Percentiles rank a stretch among this genome's conserved stretches.
phyloP scores from a whole-genome alignment of 2,797 vertebrate species.

The Poeciliopsis infans region DNA sequence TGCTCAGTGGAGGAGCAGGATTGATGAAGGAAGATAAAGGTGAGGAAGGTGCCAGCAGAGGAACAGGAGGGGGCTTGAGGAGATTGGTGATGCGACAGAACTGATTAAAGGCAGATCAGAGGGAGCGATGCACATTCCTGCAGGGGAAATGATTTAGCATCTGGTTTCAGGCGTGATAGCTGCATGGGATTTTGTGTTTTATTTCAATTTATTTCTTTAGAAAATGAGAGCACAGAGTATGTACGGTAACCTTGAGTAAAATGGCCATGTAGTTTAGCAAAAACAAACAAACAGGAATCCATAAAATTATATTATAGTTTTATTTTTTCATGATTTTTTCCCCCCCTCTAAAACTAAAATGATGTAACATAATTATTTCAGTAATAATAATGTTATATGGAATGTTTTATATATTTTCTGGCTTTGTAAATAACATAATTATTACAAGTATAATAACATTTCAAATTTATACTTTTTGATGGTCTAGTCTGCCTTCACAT shows the following conservation, averaged over 20 bases:
- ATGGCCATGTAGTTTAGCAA: background rate
- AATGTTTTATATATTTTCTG: background rate
- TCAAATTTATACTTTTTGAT: background rate
- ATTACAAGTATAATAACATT: background rate
- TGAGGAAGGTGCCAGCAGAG: slow-evolving; percentile 36
- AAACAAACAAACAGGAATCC: background rate
- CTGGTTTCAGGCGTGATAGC: slow-evolving; percentile 29
- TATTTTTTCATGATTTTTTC: too few species aligned
- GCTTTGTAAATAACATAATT: background rate
- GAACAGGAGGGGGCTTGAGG: slow-evolving; percentile 26
- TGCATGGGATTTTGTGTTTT: background rate
- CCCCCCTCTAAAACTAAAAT: background rate
- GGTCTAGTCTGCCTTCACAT: background rate
- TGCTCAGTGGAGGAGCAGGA: slow-evolving; percentile 50
- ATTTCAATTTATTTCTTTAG: slow-evolving; percentile 9
- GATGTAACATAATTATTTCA: background rate
- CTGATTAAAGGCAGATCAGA: slow-evolving; percentile 52
- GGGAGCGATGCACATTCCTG: slow-evolving; percentile 41
- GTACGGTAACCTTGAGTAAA: background rate
- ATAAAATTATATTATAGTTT: background rate
- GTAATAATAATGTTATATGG: background rate
- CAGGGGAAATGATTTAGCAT: slow-evolving; percentile 10
- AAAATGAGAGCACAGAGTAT: background rate
- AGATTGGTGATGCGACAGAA: slow-evolving; percentile 53
- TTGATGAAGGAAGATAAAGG: slow-evolving; percentile 49